phyloP scores from a whole-genome alignment of 1,140 invertebrate genomes.

The Brachionus manjavacas region DNA sequence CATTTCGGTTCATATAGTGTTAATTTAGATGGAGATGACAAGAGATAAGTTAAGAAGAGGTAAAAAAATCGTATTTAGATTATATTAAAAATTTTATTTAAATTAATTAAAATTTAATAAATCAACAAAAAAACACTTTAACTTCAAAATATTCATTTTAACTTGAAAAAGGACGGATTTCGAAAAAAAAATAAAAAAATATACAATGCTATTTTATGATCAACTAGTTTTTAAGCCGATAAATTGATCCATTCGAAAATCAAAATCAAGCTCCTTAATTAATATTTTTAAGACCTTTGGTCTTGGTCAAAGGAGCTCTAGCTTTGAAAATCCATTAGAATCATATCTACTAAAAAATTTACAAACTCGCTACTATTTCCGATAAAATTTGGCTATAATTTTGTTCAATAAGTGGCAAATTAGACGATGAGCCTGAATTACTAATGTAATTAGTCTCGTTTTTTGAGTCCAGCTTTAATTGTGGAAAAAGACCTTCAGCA shows the following conservation, averaged over 20 bases:
- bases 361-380: conserved; percentile 52
- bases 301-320: background rate
- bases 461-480: conserved; percentile 51
- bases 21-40: too few relatives aligned
- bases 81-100: background rate
- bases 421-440: background rate
- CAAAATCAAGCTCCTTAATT: background rate
- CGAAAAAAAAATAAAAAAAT: conserved; percentile 6
- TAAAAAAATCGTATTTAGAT: too few relatives aligned
- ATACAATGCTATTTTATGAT: background rate
- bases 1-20: too few relatives aligned
- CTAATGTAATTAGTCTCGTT: conserved; percentile 25
- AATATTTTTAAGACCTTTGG: background rate
- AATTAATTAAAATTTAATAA: background rate
- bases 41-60: too few relatives aligned
- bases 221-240: background rate
- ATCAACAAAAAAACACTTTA: background rate
- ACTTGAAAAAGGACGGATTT: conserved; percentile 31
- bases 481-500: conserved; percentile 57
- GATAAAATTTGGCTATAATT: conserved; percentile 61
- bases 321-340: background rate
- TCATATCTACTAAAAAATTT: background rate
- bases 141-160: background rate
- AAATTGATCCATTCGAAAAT: background rate
- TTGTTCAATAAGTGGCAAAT: conserved; percentile 58